Evolutionary conservation across 2,797 vertebrate species (phyloP).

Genomic region (Pteropus rufus): DNA sequence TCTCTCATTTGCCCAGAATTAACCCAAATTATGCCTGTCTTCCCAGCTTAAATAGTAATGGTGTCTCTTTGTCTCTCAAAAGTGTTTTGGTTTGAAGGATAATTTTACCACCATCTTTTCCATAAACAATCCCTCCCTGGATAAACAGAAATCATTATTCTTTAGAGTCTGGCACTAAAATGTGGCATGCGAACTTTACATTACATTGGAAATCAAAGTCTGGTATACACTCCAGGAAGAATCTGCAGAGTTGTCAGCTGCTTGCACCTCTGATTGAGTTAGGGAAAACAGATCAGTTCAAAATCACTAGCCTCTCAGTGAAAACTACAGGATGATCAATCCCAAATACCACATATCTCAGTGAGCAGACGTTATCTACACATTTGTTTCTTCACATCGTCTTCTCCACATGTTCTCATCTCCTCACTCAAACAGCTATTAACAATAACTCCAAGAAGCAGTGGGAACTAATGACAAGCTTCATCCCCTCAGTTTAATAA

Average conservation of each 20-base stretch:
- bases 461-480: conserved; percentile 53
- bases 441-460: conserved; percentile 51
- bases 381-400: conserved; percentile 45
- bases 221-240: neutral
- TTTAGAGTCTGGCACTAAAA: neutral
- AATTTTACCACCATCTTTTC: neutral
- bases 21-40: neutral
- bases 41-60: neutral
- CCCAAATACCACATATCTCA: neutral
- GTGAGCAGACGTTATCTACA: conserved; percentile 49
- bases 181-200: neutral
- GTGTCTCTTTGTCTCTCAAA: neutral
- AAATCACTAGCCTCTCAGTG: conserved; percentile 35
- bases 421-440: conserved; percentile 64
- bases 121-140: neutral
- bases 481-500: conserved; percentile 62
- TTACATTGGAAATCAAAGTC: conserved; percentile 18
- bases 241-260: neutral
- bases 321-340: conserved; percentile 50
- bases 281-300: conserved; percentile 56
- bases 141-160: conserved; percentile 17
- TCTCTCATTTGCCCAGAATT: neutral
- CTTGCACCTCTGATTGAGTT: conserved; percentile 42
- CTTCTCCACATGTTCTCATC: conserved; percentile 43
- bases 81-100: neutral